These are phyloP conservation scores for Pachyuromys duprasi DNA, from an alignment of 2,797 vertebrate species.

Conservation along the genomic window DNA sequence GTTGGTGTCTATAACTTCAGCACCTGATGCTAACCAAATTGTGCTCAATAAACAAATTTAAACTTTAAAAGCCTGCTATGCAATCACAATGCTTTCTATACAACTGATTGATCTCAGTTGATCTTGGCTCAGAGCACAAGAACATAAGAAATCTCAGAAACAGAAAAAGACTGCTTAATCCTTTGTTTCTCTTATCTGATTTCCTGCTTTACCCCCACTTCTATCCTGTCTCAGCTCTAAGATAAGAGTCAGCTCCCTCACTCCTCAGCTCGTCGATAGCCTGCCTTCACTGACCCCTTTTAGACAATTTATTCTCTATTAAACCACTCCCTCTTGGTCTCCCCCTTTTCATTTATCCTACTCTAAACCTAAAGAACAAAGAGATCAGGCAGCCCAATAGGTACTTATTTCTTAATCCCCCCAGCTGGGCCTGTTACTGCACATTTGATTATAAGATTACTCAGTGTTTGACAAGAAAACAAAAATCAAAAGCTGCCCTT, in stretches of 20 bases:
- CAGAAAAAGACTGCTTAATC: constrained; percentile 79
- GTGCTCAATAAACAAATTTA: constrained; percentile 90
- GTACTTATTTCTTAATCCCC: constrained; percentile 79
- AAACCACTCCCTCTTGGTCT: constrained; percentile 79
- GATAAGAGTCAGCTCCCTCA: constrained; percentile 78
- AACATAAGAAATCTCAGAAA: constrained; percentile 84
- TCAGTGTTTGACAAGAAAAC: constrained; percentile 76
- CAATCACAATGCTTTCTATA: constrained; percentile 85
- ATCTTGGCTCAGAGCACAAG: constrained; percentile 85
- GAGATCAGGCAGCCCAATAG: constrained; percentile 74
- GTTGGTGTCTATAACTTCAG: constrained; percentile 87
- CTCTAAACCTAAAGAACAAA: constrained; percentile 81
- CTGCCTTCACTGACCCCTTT: constrained; percentile 80
- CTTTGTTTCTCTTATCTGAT: constrained; percentile 82
- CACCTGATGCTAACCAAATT: constrained; percentile 89
- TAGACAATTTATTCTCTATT: constrained; percentile 84
- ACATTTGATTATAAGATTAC: constrained; percentile 82
- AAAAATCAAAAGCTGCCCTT: constrained; percentile 54
- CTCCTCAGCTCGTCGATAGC: constrained; percentile 70
- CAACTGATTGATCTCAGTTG: constrained; percentile 88
- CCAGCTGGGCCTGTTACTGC: constrained; percentile 62
- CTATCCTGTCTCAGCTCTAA: constrained; percentile 72
- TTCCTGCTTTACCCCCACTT: constrained; percentile 77
- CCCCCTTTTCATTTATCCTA: constrained; percentile 78
- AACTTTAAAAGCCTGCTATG: constrained; percentile 87